Percentiles rank a stretch among this genome's conserved stretches.
These are phyloP conservation scores for Agraylea sexmaculata DNA, from an alignment of 1,140 invertebrate species.

Conservation along the genomic window DNA sequence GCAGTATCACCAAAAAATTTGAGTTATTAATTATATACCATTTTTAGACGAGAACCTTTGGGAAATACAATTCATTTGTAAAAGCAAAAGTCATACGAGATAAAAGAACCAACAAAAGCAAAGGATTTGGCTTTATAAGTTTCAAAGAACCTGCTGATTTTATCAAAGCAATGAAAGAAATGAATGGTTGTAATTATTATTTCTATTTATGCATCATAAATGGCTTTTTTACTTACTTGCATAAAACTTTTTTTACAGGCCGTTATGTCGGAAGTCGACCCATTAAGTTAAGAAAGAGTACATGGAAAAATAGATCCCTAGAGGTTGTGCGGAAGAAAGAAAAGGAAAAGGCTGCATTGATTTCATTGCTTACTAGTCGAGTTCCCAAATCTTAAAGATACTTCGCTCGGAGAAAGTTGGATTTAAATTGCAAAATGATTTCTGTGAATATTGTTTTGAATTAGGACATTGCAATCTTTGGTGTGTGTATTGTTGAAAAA, in stretches of 20 bases:
- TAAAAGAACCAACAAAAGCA: conserved; percentile 94
- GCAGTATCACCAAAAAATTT: not conserved
- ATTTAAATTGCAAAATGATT: no score
- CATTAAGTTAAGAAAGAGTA: conserved; percentile 94
- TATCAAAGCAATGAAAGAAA: conserved; percentile 96
- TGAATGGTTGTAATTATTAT: conserved; percentile 58
- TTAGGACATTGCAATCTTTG: no score
- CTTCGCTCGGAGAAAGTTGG: no score
- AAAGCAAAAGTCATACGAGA: conserved; percentile 93
- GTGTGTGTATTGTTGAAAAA: no score
- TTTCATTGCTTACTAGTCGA: conserved; percentile 54
- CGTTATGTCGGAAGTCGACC: conserved; percentile 95
- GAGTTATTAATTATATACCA: not conserved
- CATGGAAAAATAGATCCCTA: conserved; percentile 88
- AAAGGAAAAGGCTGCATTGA: conserved; percentile 72
- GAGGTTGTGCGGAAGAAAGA: conserved; percentile 92
- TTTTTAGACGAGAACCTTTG: conserved; percentile 68
- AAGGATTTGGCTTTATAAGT: conserved; percentile 98
- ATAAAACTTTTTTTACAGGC: conserved; percentile 42
- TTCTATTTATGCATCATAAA: conserved; percentile 14
- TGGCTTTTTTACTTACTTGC: conserved; percentile 13
- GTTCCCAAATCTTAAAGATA: conserved; percentile 15
- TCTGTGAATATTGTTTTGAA: no score
- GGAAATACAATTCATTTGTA: conserved; percentile 89
- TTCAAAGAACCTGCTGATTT: conserved; percentile 98